phyloP scores from a whole-genome alignment of 2,888 invertebrate genomes.

The Caenorhabditis sp. region DNA sequence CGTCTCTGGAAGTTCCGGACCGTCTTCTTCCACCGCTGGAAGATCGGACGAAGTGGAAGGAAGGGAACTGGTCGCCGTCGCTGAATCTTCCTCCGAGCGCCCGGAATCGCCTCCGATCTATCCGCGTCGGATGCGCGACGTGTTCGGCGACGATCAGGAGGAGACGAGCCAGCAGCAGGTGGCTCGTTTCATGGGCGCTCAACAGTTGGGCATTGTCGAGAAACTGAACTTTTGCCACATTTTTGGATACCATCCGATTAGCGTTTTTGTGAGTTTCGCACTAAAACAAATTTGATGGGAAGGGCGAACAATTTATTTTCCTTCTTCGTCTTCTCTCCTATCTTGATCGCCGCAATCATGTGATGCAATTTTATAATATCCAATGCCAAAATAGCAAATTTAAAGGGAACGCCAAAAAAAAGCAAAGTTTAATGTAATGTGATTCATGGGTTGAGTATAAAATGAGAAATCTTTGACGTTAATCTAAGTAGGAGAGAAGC shows the following conservation, averaged over 20 bases:
- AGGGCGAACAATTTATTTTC: background rate
- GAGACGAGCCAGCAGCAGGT: slow-evolving; percentile 1
- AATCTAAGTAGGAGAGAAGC: too few relatives aligned
- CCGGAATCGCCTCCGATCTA: background rate
- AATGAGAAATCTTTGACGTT: too few relatives aligned
- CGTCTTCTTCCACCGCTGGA: background rate
- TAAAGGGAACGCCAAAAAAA: too few relatives aligned
- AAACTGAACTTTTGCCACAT: slow-evolving; percentile 26
- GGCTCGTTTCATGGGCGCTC: slow-evolving; percentile 17
- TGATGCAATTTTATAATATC: slow-evolving; percentile 12
- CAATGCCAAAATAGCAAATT: too few relatives aligned
- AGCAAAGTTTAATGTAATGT: too few relatives aligned
- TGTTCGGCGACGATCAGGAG: background rate
- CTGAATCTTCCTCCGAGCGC: background rate
- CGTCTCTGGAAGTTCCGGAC: background rate
- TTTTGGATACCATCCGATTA: slow-evolving; percentile 20
- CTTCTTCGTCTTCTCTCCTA: background rate
- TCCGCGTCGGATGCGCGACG: slow-evolving; percentile 9
- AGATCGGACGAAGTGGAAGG: background rate
- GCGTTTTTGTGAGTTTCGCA: slow-evolving; percentile 22
- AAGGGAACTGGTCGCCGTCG: background rate
- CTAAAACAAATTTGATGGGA: background rate
- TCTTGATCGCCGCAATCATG: background rate
- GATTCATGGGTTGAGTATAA: too few relatives aligned
- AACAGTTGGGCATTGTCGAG: slow-evolving; percentile 6